Conservation (phyloP, 1,140 invertebrate genomes). For the Drosophila nikananu region DNA sequence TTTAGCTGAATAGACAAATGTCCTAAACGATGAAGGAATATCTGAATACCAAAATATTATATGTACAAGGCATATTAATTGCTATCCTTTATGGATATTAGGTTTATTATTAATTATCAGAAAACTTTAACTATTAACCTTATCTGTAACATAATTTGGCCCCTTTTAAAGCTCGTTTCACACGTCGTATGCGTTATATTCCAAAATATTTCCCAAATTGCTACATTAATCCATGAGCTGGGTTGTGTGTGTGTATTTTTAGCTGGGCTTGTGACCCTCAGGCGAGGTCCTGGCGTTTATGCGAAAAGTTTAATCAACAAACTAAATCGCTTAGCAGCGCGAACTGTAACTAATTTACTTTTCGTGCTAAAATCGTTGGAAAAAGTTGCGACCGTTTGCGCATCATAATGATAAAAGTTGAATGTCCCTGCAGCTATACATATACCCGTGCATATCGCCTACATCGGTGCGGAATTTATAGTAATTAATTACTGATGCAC, state of each 20-base stretch:
- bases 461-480: neutral
- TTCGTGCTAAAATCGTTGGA: slow-evolving; percentile 32
- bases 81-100: neutral
- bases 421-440: slow-evolving; percentile 49
- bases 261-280: slow-evolving; percentile 2
- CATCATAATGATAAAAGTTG: slow-evolving; percentile 83
- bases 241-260: slow-evolving; percentile 2
- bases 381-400: slow-evolving; percentile 78
- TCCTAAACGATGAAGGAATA: neutral
- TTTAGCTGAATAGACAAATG: neutral
- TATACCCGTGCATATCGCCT: slow-evolving; percentile 3
- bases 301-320: slow-evolving; percentile 79
- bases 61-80: neutral
- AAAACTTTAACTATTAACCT: neutral
- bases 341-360: slow-evolving; percentile 76
- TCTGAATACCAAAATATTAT: neutral
- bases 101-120: neutral
- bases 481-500: slow-evolving; percentile 47
- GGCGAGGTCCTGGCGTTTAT: slow-evolving; percentile 71
- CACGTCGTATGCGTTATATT: slow-evolving; percentile 28
- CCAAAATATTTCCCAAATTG: slow-evolving; percentile 15
- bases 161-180: neutral
- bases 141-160: neutral
- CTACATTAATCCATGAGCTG: slow-evolving; percentile 15
- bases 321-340: slow-evolving; percentile 80